Evolutionary conservation across 2,113 vertebrate species (phyloP).

Genomic region (Cercocebus atys): DNA sequence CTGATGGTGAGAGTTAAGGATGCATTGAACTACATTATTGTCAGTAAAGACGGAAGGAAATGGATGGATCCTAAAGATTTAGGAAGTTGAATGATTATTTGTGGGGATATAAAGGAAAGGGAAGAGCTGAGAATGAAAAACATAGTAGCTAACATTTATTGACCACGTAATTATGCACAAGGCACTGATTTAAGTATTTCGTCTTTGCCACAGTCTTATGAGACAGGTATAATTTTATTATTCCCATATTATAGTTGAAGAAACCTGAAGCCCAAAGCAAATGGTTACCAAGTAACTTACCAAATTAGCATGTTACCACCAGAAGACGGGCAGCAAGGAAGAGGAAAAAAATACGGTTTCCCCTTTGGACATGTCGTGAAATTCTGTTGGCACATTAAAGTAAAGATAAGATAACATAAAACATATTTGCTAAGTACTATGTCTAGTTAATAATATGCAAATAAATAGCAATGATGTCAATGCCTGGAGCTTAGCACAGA

Average conservation of each 20-base stretch:
- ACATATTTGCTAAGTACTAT: not conserved
- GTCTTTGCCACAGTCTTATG: not conserved
- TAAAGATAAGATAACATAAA: not conserved
- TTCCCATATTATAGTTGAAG: not conserved
- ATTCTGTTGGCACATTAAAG: not conserved
- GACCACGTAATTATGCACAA: not conserved
- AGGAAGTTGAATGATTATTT: not conserved
- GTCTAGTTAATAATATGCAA: not conserved
- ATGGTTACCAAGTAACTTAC: not conserved
- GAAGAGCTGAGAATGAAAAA: not conserved
- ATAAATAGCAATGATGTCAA: not conserved
- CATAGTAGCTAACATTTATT: not conserved
- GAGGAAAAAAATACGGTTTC: not conserved
- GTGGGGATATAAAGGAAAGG: not conserved
- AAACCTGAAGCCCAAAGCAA: not conserved
- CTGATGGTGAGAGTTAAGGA: not conserved
- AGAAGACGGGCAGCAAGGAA: not conserved
- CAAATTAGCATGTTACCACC: not conserved
- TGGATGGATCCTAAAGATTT: not conserved
- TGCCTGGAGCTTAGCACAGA: not conserved
- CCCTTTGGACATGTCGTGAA: not conserved
- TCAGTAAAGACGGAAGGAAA: not conserved
- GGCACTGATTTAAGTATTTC: not conserved
- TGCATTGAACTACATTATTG: not conserved
- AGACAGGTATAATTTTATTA: not conserved